Evolutionary conservation across 92 coral and sea anemone genomes (phyloP), one percentile per base, ranked within the genome.

Genomic region (Phenganax stokvisi): DNA sequence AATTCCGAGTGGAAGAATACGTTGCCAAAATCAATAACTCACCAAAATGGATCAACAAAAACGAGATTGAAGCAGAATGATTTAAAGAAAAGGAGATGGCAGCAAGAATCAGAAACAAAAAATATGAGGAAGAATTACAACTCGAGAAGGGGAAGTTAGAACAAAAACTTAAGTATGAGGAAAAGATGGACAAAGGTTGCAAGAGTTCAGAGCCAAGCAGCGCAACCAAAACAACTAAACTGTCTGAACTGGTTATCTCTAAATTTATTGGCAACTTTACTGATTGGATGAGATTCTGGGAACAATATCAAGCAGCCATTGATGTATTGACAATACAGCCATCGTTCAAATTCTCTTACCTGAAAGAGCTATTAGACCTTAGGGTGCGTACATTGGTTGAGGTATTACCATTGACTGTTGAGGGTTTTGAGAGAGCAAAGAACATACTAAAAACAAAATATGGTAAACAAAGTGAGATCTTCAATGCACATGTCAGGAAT

Each of bases 361-460:
- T n/a, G n/a, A n/a, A n/a, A n/a, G n/a, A n/a, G n/a, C n/a, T n/a
- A n/a, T n/a, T n/a, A n/a, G n/a, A n/a, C n/a, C n/a, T n/a, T n/a
- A n/a, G n/a, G n/a, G n/a, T n/a, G n/a, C n/a, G n/a, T n/a, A n/a
- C 10, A 9, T 9, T 59, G 8, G 61, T 74, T 31, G 79, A 44
- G 6, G 79, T 58, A 47, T 44, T 74, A 13, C 79, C 79, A 25
- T 53, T 74, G 58, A 8, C 54, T 53, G 28, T 6, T 9, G 79
- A 74, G 61, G 79, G 79, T 12, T 72, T 47, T 25, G 77, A 52
- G 57, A 72, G 77, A 20, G 77, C 77, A 12, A 72, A 51, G 15
- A 28, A 72, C 11, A 72, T 72, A 20, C 77, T 72, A 0, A 56
- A 53, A 56, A 56, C 56, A 25, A 53, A 56, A 16, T n/a, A 72